Evolutionary conservation across 2,888 invertebrate species (phyloP).

Genomic region (Adineta ricciae): DNA sequence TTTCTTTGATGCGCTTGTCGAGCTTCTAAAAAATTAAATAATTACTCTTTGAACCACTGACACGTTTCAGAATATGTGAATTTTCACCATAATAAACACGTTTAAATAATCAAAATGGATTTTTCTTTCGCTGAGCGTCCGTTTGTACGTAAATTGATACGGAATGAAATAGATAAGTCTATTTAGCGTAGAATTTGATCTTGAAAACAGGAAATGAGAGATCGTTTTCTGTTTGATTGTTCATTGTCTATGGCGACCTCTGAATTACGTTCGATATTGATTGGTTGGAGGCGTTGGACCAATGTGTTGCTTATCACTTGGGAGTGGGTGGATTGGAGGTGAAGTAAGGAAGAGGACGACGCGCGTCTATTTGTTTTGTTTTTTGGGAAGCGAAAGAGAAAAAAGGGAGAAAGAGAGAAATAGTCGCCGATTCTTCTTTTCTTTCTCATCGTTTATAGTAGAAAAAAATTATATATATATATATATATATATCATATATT

Average conservation of each 20-base stretch:
- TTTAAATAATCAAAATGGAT: too few species aligned
- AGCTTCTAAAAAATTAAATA: too few species aligned
- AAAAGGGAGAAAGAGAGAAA: background rate
- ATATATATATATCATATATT: background rate
- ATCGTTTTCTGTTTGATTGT: background rate
- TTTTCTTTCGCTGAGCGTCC: too few species aligned
- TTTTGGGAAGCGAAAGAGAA: background rate
- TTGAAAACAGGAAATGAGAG: background rate
- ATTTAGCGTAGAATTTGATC: background rate
- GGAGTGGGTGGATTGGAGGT: background rate
- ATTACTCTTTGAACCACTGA: too few species aligned
- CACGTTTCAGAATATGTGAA: too few species aligned
- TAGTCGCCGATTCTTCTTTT: background rate
- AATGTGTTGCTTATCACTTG: background rate
- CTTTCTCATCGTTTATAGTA: background rate
- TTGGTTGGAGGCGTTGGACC: background rate
- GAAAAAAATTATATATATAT: background rate
- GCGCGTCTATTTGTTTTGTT: background rate
- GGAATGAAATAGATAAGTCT: background rate
- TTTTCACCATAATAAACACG: too few species aligned
- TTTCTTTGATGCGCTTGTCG: too few species aligned
- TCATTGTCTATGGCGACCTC: background rate
- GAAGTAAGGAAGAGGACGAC: constrained; percentile 3
- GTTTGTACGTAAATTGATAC: too few species aligned
- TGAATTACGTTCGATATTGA: background rate